phyloP scores from a whole-genome alignment of 2,888 invertebrate species.

The Eristalinus sepulchralis region DNA sequence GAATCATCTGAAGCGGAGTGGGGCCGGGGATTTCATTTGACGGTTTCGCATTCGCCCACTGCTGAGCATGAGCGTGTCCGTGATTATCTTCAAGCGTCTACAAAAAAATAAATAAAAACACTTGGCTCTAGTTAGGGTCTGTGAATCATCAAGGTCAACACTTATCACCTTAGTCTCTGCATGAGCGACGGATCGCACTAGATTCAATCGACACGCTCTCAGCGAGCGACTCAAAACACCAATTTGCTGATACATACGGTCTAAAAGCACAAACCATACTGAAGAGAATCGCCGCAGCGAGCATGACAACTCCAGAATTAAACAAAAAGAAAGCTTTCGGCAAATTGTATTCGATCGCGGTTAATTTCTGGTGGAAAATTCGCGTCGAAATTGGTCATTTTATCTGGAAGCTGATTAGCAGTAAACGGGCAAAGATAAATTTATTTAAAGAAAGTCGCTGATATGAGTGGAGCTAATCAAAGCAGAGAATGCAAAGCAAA shows the following conservation, averaged over 20 bases:
- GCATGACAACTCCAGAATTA: too few relatives aligned
- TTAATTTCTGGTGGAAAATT: too few relatives aligned
- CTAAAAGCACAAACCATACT: too few relatives aligned
- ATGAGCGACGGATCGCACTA: conserved; percentile 20
- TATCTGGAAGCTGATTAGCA: too few relatives aligned
- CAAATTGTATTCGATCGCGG: too few relatives aligned
- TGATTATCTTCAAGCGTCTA: background rate
- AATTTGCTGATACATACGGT: background rate
- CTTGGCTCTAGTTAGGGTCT: too few relatives aligned
- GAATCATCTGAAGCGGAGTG: conserved; percentile 52
- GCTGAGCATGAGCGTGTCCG: background rate
- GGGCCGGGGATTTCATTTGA: conserved; percentile 68
- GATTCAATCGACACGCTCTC: background rate
- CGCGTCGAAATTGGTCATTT: too few relatives aligned
- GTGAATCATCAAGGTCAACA: background rate
- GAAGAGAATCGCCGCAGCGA: too few relatives aligned
- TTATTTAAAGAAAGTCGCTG: too few relatives aligned
- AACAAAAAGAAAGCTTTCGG: too few relatives aligned
- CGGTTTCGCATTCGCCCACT: conserved; percentile 59
- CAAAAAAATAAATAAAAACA: background rate
- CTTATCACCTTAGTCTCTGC: conserved; percentile 3
- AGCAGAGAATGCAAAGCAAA: too few relatives aligned
- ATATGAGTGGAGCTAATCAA: too few relatives aligned
- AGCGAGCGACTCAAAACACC: background rate
- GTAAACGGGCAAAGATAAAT: conserved; percentile 69